A percentile compares a stretch with the other conserved stretches of the same genome.
phyloP scores from a whole-genome alignment of 2,888 invertebrate genomes.

The Caenorhabditis macrosperma region DNA sequence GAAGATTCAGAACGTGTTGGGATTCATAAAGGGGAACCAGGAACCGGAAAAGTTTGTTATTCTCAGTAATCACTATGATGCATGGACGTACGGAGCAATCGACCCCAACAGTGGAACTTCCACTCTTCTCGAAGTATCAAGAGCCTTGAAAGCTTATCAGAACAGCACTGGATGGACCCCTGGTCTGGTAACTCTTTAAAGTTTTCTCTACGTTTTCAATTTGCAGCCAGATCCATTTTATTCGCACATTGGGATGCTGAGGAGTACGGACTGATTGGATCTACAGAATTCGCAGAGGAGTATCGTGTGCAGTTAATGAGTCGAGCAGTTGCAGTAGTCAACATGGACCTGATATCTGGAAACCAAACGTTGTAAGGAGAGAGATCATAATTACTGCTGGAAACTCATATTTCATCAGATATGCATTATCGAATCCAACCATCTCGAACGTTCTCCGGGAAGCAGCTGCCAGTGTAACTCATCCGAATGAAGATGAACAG shows the following conservation, averaged over 20 bases:
- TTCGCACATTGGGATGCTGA: slow-evolving; percentile 82
- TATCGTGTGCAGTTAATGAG: slow-evolving; percentile 71
- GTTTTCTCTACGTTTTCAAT: not conserved
- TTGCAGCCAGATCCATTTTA: slow-evolving; percentile 80
- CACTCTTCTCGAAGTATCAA: slow-evolving; percentile 81
- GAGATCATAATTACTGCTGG: no score
- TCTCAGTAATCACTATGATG: slow-evolving; percentile 83
- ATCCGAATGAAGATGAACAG: slow-evolving; percentile 68
- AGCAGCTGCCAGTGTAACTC: slow-evolving; percentile 79
- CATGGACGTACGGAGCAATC: slow-evolving; percentile 81
- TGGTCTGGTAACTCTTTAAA: slow-evolving; percentile 13
- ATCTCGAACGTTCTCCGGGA: slow-evolving; percentile 79
- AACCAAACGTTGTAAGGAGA: slow-evolving; percentile 71
- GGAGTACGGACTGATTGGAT: slow-evolving; percentile 81
- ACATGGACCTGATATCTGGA: slow-evolving; percentile 80
- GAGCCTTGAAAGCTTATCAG: slow-evolving; percentile 65
- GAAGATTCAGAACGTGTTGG: slow-evolving; percentile 80
- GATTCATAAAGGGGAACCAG: slow-evolving; percentile 78
- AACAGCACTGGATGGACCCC: slow-evolving; percentile 81
- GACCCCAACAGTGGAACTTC: slow-evolving; percentile 82
- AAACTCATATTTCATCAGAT: no score
- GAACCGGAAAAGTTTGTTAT: slow-evolving; percentile 82
- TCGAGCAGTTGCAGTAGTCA: slow-evolving; percentile 81
- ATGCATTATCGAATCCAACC: slow-evolving; percentile 76
- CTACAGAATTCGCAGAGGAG: slow-evolving; percentile 82